phyloP scores from a whole-genome alignment of 2,797 vertebrate genomes.

The Tolypeutes matacus region DNA sequence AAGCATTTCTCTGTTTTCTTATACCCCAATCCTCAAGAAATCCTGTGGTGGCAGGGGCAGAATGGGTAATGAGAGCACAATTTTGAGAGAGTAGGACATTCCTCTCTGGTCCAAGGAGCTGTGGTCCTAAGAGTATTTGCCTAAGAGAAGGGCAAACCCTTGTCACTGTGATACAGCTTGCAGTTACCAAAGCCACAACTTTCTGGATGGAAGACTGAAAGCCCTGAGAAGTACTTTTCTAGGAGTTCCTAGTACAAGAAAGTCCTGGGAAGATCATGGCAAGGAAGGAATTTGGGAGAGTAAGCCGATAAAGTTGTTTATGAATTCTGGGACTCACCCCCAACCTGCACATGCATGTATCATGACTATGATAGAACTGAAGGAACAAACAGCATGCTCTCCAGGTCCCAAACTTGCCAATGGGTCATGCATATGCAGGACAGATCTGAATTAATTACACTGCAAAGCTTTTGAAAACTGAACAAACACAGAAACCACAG shows the following conservation, averaged over 20 bases:
- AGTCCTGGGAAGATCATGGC: neutral
- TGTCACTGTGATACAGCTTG: neutral
- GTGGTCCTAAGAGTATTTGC: slow-evolving; percentile 6
- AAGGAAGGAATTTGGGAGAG: neutral
- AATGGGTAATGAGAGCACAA: neutral
- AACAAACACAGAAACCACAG: neutral
- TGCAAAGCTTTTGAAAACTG: neutral
- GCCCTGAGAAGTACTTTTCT: neutral
- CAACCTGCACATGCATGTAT: neutral
- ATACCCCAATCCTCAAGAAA: neutral
- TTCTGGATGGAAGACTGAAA: neutral
- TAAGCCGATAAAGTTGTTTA: neutral
- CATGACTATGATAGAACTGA: neutral
- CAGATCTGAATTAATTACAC: neutral
- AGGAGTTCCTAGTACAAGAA: neutral
- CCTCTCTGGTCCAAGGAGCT: neutral
- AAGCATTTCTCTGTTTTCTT: neutral
- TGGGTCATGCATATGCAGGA: neutral
- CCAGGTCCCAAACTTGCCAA: neutral
- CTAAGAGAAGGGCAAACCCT: neutral
- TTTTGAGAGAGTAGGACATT: neutral
- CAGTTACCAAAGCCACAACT: neutral
- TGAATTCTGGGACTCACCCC: neutral
- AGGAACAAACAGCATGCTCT: neutral
- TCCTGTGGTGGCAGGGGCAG: neutral